Base-by-base conservation (phyloP, 2,797 vertebrate genomes). In the Clarias laeviceps region DNA sequence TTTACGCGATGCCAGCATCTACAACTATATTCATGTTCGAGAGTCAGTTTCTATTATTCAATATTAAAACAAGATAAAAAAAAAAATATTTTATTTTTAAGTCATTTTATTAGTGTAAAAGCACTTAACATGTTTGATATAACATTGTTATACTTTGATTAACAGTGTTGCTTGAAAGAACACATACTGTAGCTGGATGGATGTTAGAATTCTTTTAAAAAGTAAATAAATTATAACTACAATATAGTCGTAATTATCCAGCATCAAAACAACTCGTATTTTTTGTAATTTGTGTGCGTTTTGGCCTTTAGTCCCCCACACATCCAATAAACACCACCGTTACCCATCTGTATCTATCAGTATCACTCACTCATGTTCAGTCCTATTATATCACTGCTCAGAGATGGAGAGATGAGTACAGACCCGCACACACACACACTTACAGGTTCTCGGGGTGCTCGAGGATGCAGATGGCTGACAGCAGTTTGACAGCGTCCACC, bases 381-480 rank as follows among this genome's bases (percentile, higher is more conserved):
- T n/a, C 45, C 77, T 40, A 62, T 37, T 37, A 34, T 62, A 40
- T 24, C 34, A n/a, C 34, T 12, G 17, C 76, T 24, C 73, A 74
- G n/a, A 59, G 27, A 54, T 69, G 17, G 18, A 77, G 4, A 78
- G 9, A 45, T 0, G 0, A 11, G 5, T 3, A 50, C 6, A 76
- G 73, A 20, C n/a, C 20, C 5, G 11, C 7, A 65, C 27, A 79
- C 7, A 65, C 27, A 79, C 5, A 37, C 32, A 61, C 95, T 87
- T 94, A 98, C 97, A 97, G 95, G 92, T 96, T 96, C 6, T 96
- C 96, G 17, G 94, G 92, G 73, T 96, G 94, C 1, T 97, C 96
- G 64, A 98, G 90, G 89, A 98, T 98, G 78, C 95, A 98, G 84
- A 98, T 96, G 84, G 97, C 97, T 89, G 97, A 98, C 12, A 98